These are phyloP conservation scores for Alca torda DNA, from an alignment of 2,797 vertebrate species.

Conservation along the genomic window DNA sequence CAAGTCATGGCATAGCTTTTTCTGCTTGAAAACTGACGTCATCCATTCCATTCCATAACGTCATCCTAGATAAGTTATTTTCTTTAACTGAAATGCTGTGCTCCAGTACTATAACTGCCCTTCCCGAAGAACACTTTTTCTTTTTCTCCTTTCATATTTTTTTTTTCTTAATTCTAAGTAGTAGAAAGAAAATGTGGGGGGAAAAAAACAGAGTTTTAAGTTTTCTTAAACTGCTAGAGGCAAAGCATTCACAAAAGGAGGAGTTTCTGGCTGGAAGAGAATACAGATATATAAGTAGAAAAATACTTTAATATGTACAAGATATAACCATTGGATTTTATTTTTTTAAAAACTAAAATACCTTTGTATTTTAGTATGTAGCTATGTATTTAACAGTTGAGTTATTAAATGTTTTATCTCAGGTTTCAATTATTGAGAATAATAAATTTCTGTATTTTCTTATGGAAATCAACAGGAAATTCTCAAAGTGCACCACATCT, in stretches of 20 bases:
- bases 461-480: background rate
- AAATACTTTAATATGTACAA: background rate
- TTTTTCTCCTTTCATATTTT: background rate
- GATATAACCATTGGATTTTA: background rate
- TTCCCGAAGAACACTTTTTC: background rate
- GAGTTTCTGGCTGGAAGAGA: background rate
- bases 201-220: background rate
- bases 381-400: background rate
- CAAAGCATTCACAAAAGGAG: background rate
- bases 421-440: background rate
- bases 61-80: background rate
- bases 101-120: background rate
- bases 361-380: background rate
- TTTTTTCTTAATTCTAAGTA: background rate
- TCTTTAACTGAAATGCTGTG: background rate
- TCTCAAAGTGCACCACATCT: background rate
- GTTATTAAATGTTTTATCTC: background rate
- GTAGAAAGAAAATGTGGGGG: background rate
- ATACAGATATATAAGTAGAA: background rate
- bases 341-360: background rate
- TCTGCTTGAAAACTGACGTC: background rate
- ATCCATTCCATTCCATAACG: too few species aligned
- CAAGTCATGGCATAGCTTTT: background rate
- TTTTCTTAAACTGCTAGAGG: background rate
- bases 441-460: background rate